Evolutionary conservation across 2,797 vertebrate species (phyloP).

Genomic region (Leuciscus waleckii): DNA sequence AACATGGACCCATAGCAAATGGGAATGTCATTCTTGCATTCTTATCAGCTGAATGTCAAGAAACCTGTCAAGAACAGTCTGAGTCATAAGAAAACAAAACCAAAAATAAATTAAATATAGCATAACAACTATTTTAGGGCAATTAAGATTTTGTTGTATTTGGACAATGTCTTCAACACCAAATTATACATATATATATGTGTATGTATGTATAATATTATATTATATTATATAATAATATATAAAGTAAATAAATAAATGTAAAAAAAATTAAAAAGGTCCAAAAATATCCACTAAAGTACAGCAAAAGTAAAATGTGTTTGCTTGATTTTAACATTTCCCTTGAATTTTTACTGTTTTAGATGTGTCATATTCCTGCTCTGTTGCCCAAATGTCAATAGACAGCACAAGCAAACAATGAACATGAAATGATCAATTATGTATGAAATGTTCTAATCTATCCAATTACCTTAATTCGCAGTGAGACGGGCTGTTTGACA

Average conservation of each 20-base stretch:
- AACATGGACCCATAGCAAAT: neutral
- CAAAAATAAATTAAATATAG: no score
- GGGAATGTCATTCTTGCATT: neutral
- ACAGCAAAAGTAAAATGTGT: neutral
- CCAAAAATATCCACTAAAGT: neutral
- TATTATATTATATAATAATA: no score
- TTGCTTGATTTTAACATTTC: neutral
- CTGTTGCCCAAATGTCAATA: constrained; percentile 33
- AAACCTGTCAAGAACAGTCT: constrained; percentile 1
- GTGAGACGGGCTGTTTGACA: neutral
- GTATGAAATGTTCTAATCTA: constrained; percentile 41
- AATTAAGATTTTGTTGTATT: neutral
- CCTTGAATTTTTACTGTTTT: neutral
- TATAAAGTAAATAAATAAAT: no score
- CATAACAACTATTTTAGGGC: neutral
- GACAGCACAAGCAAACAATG: constrained; percentile 13
- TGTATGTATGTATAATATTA: no score
- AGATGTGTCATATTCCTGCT: neutral
- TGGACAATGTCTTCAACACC: neutral
- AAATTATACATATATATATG: no score
- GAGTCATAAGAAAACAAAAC: neutral
- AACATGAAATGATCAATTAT: constrained; percentile 49
- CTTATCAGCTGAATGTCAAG: neutral
- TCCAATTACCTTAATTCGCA: constrained; percentile 36
- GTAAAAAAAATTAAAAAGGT: no score